These are phyloP conservation scores for Tholera decimalis DNA, from an alignment of 2,888 invertebrate genomes.

Conservation along the genomic window DNA sequence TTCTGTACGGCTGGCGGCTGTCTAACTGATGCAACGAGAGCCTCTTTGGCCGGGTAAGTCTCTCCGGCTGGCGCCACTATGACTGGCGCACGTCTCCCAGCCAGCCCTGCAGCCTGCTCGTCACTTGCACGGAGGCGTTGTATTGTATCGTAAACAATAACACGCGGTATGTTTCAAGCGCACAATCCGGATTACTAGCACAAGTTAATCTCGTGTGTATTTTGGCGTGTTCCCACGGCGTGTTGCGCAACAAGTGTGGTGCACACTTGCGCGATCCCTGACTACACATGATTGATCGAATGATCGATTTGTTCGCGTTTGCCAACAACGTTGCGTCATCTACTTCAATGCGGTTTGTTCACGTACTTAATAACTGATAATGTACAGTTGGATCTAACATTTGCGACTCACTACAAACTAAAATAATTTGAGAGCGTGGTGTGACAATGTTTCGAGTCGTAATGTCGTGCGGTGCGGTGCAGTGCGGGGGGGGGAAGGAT, in stretches of 20 bases:
- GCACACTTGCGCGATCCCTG: not conserved
- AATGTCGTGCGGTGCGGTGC: not conserved
- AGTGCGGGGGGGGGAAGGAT: not conserved
- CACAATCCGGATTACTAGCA: not conserved
- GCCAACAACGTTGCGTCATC: conserved; percentile 39
- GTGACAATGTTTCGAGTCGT: conserved; percentile 1
- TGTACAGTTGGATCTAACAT: conserved; percentile 4
- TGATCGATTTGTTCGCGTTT: conserved; percentile 33
- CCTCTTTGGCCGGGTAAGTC: too few species aligned
- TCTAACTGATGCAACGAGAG: too few species aligned
- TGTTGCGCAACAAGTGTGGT: conserved; percentile 24
- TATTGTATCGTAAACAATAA: not conserved
- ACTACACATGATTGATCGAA: conserved; percentile 28
- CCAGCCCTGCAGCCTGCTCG: too few species aligned
- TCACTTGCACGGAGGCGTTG: too few species aligned
- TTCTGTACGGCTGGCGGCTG: not conserved
- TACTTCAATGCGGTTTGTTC: conserved; percentile 3
- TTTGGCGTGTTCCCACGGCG: conserved; percentile 35
- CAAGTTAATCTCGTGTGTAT: conserved; percentile 5
- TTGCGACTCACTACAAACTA: not conserved
- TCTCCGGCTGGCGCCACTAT: too few species aligned
- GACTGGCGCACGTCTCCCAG: too few species aligned
- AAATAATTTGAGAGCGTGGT: conserved; percentile 12
- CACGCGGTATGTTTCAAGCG: conserved; percentile 12
- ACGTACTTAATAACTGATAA: conserved; percentile 12